phyloP scores from a whole-genome alignment of 2,888 invertebrate genomes.

The Metellina segmentata region DNA sequence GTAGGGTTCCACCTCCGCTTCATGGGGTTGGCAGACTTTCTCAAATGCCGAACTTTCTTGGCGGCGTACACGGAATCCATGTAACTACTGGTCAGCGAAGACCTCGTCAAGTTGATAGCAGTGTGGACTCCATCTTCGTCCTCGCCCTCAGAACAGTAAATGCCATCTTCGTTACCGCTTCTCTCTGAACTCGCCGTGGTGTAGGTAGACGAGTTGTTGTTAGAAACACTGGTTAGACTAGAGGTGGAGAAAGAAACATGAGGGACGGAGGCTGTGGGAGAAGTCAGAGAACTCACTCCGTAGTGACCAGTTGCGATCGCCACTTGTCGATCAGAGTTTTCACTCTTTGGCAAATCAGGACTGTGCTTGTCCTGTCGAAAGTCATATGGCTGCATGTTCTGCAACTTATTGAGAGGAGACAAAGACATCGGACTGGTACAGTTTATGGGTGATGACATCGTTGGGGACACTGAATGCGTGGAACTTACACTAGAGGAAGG shows the following conservation, averaged over 20 bases:
- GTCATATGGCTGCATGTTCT: constrained; percentile 97
- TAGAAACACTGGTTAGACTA: constrained; percentile 78
- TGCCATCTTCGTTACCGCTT: constrained; percentile 60
- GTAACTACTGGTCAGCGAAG: constrained; percentile 66
- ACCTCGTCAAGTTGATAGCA: constrained; percentile 85
- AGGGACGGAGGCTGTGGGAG: constrained; percentile 78
- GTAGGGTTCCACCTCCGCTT: constrained; percentile 82
- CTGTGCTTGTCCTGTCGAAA: constrained; percentile 85
- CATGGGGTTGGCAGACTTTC: constrained; percentile 82
- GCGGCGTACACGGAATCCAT: constrained; percentile 78
- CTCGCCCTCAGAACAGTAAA: constrained; percentile 68
- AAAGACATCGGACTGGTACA: constrained; percentile 84
- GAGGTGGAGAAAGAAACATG: constrained; percentile 78
- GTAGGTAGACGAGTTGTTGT: constrained; percentile 70
- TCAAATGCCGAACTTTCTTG: constrained; percentile 80
- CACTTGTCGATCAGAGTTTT: constrained; percentile 32
- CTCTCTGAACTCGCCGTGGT: constrained; percentile 76
- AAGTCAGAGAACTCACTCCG: constrained; percentile 68
- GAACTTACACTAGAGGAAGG: constrained; percentile 75
- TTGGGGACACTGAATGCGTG: constrained; percentile 69
- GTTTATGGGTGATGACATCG: constrained; percentile 61
- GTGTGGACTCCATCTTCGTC: constrained; percentile 81
- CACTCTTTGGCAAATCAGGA: constrained; percentile 60
- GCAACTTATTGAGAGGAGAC: constrained; percentile 92
- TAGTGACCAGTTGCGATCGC: constrained; percentile 4